A percentile compares a stretch with the other conserved stretches of the same genome.
Evolutionary conservation across 64 coral and sea anemone genomes (phyloP).

Genomic region (Exaiptasia diaphana): DNA sequence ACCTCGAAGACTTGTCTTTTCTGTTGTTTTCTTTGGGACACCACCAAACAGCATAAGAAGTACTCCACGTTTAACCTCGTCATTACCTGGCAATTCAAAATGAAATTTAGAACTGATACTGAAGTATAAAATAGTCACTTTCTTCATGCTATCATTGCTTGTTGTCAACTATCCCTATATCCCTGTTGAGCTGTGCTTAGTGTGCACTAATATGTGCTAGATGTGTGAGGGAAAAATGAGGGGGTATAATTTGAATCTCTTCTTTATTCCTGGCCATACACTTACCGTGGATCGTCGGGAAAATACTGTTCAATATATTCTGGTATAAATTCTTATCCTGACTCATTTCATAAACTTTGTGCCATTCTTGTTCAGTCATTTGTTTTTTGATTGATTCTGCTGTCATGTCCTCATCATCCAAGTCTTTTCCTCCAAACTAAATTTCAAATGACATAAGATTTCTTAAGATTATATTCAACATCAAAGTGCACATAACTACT

Average conservation of each 20-base stretch:
- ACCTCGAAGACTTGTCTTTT: conserved; percentile 87
- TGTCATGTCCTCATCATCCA: conserved; percentile 93
- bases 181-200: background rate
- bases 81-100: conserved; percentile 94
- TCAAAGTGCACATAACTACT: background rate
- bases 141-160: too few species aligned
- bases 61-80: conserved; percentile 96
- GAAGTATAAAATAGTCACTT: background rate
- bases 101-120: background rate
- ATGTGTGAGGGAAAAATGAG: too few species aligned
- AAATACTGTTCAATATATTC: conserved; percentile 94
- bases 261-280: too few species aligned
- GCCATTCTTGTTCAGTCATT: conserved; percentile 98
- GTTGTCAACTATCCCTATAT: background rate
- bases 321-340: conserved; percentile 96
- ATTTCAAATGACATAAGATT: background rate
- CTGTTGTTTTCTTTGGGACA: conserved; percentile 87
- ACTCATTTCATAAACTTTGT: conserved; percentile 97
- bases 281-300: conserved; percentile 98
- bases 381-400: conserved; percentile 97
- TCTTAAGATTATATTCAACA: background rate
- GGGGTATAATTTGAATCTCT: too few species aligned
- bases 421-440: conserved; percentile 99
- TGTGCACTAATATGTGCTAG: too few species aligned
- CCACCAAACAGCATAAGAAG: conserved; percentile 99